Conservation (phyloP, 2,797 vertebrate genomes). For the Falco columbarius region DNA sequence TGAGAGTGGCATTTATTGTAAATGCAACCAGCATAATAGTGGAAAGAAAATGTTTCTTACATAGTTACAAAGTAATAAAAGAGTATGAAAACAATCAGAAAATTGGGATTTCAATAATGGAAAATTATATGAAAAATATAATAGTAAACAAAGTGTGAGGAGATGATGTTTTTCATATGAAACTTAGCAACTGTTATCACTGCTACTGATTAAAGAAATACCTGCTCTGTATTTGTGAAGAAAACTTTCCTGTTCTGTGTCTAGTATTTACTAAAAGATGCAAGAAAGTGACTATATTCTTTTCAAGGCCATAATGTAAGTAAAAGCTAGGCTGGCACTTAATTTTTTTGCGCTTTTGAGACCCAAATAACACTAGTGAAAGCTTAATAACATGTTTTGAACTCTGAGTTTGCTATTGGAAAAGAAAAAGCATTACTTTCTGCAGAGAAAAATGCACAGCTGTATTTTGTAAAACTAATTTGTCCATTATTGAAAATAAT, state of each 20-base stretch:
- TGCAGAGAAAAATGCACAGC: background rate
- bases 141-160: background rate
- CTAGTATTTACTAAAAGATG: background rate
- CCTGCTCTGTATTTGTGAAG: background rate
- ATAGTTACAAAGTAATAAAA: background rate
- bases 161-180: background rate
- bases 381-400: background rate
- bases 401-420: background rate
- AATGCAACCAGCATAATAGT: background rate
- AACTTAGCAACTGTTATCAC: background rate
- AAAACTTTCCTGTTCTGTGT: background rate
- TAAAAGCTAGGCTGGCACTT: background rate
- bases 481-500: background rate
- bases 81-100: background rate
- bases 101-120: background rate
- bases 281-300: background rate
- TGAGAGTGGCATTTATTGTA: background rate
- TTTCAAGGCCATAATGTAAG: background rate
- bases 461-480: background rate
- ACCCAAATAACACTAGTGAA: background rate
- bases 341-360: background rate
- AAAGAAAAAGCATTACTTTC: background rate
- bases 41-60: background rate
- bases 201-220: background rate
- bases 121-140: background rate